phyloP scores from a whole-genome alignment of 2,113 vertebrate genomes.

The Dicrurus megarhynchus region DNA sequence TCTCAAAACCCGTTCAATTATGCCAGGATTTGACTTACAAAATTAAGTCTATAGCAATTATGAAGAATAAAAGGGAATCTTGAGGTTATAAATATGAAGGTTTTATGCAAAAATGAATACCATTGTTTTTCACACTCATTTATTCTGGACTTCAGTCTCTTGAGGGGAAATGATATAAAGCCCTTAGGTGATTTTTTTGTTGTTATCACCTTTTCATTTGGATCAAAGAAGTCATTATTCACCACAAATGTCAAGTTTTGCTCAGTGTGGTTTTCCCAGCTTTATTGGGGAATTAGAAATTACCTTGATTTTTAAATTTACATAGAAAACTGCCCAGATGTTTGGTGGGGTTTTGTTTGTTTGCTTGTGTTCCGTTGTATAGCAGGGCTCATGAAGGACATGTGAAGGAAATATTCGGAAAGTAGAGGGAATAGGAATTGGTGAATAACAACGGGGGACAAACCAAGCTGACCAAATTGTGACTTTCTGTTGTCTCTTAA shows the following conservation, averaged over 20 bases:
- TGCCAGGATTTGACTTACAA: neutral
- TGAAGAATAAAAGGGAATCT: neutral
- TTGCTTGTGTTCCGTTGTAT: neutral
- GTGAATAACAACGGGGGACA: neutral
- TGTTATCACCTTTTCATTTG: neutral
- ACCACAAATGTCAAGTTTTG: neutral
- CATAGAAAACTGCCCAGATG: neutral
- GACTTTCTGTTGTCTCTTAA: neutral
- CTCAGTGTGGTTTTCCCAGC: neutral
- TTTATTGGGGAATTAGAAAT: neutral
- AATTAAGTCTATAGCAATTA: neutral
- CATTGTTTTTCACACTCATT: neutral
- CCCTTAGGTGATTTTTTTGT: neutral
- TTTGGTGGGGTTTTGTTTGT: neutral
- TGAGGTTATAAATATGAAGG: neutral
- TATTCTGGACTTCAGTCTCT: neutral
- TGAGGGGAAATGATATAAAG: neutral
- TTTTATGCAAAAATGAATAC: neutral
- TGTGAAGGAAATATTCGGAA: neutral
- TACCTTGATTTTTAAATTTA: neutral
- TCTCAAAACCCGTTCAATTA: neutral
- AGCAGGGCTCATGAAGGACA: neutral
- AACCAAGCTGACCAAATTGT: neutral
- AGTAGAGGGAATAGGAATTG: neutral
- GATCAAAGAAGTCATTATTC: neutral